Base-by-base conservation (phyloP, 2,113 vertebrate genomes). In the Chauna torquata region DNA sequence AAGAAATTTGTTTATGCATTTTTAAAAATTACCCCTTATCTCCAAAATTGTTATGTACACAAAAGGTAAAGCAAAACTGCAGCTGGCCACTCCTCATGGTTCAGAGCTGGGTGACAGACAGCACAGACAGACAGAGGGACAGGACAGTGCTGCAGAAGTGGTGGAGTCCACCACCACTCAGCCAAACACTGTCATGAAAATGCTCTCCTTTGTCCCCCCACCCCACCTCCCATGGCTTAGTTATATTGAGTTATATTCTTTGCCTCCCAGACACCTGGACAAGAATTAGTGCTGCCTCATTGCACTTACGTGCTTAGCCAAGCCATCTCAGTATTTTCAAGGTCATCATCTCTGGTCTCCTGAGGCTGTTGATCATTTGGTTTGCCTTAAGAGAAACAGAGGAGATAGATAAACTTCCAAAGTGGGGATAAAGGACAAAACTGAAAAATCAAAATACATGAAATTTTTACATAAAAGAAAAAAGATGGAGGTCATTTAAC, bases 271-370 rank as follows among this genome's bases (percentile, higher is more conserved):
- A 93, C 88, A 95, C 93, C 90, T 96, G 88, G 88, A 80, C 70
- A 64, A 92, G 79, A 87, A 95, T 96, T 92, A 95, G 76, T 70
- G 90, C 83, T 91, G 93, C 88, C 76, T 94, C 71, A 64, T 61
- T 69, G 84, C 83, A 70, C 25, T 82, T 62, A 34, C 1, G 6
- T 92, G 93, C 92, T 97, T 93, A 94, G 84, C 81, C 68, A 96
- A 95, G 92, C 65, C 86, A 80, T 88, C 54, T 83, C 25, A 75
- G n/a, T 61, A n/a, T 84, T 86, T 86, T 88, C 96, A 97, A 96
- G 96, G 94, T 97, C 94, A 93, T n/a, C 23, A 22, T 25, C 62
- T 94, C 50, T 28, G 38, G 52, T 44, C 27, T 85, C 58, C 34
- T 30, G 62, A 65, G 28, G 38, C 3, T 88, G 52, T 76, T 88